Evolutionary conservation across 2,113 vertebrate species (phyloP), one percentile per base, ranked within the genome.

Genomic region (Murina feae): DNA sequence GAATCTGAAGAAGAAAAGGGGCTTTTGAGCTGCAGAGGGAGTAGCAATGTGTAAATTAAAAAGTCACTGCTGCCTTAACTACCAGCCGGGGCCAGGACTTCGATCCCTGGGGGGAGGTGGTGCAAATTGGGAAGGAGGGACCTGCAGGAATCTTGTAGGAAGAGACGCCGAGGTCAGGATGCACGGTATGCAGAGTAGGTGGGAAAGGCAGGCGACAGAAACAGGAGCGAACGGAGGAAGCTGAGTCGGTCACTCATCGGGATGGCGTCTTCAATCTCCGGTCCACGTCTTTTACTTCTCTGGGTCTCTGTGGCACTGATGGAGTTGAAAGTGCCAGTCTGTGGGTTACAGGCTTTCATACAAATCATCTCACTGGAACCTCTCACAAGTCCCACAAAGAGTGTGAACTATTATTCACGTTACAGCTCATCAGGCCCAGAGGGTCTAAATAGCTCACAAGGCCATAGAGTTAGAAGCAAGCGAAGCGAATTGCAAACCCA

Each of bases 131-230:
- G 21, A n/a, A 87, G 21, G 28, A 93, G 35, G 28, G 28, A 35
- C 35, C 51, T 51, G 35, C 30, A 44, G 39, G n/a, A 80, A 39
- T 30, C 60, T 86, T 44, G 4, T 23, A 68, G 25, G 35, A 84
- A 86, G 35, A 66, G 30, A 21, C 55, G 49, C 1, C 4, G 11
- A 68, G 35, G n/a, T n/a, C n/a, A n/a, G n/a, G n/a, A n/a, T n/a
- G n/a, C n/a, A n/a, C n/a, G n/a, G n/a, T n/a, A n/a, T 2, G 10
- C 0, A 49, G 14, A 66, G 7, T 7, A 32, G 2, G 39, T 35
- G n/a, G 49, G 39, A 42, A 53, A n/a, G 42, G 21, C 20, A 53
- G 53, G 32, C 1, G 71, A 44, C 28, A 69, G 65, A 39, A 42
- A 32, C 4, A 1, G 21, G 37, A 65, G 9, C 1, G 4, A 30